These are phyloP conservation scores for Pogoniulus pusillus DNA, from an alignment of 2,797 vertebrate genomes.

Conservation along the genomic window DNA sequence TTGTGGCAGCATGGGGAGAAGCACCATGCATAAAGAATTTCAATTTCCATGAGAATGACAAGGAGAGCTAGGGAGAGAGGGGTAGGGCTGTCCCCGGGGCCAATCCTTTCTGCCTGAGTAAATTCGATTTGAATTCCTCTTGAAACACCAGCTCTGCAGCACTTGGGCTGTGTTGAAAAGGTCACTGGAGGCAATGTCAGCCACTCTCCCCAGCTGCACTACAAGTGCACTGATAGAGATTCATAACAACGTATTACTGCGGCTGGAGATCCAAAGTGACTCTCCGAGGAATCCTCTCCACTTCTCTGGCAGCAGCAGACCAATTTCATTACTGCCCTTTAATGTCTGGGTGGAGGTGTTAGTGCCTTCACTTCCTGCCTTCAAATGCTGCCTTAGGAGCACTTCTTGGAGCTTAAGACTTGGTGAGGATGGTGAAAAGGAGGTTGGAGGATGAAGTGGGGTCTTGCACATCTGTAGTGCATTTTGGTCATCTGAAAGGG, in stretches of 20 bases:
- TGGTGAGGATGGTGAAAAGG: background rate
- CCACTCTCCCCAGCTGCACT: conserved; percentile 68
- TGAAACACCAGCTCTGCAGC: conserved; percentile 64
- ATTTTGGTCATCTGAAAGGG: background rate
- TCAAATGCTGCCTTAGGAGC: background rate
- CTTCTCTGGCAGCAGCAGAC: conserved; percentile 13
- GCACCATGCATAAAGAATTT: conserved; percentile 51
- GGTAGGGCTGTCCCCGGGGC: conserved; percentile 62
- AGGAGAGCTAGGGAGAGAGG: conserved; percentile 26
- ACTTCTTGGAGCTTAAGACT: conserved; percentile 8
- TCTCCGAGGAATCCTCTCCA: background rate
- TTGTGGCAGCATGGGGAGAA: background rate
- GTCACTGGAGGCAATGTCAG: conserved; percentile 76
- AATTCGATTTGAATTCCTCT: conserved; percentile 76
- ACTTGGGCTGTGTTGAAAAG: conserved; percentile 73
- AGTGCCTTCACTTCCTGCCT: background rate
- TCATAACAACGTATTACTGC: conserved; percentile 50
- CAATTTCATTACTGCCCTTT: background rate
- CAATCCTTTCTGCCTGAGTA: conserved; percentile 70
- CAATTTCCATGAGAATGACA: conserved; percentile 72
- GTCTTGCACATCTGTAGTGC: background rate
- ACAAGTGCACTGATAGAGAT: conserved; percentile 49
- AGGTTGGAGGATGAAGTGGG: no score
- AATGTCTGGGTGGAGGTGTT: background rate
- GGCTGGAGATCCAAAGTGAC: conserved; percentile 49